Percentiles rank a stretch among this genome's conserved stretches.
These are phyloP conservation scores for Acridotheres tristis DNA, from an alignment of 2,797 vertebrate genomes.

Conservation along the genomic window DNA sequence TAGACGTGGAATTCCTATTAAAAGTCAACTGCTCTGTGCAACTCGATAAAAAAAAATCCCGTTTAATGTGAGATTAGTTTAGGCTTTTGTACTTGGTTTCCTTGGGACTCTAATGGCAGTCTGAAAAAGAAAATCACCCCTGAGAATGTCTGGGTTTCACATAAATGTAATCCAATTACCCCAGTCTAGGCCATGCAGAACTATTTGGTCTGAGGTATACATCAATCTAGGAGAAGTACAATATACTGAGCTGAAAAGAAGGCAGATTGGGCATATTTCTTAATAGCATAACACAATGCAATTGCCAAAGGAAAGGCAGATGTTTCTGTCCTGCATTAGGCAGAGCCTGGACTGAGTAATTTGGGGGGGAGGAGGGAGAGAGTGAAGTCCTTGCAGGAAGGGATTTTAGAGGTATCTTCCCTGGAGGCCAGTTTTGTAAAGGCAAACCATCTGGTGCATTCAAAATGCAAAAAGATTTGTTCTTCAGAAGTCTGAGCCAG, in stretches of 20 bases:
- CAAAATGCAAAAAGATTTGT: conserved; percentile 69
- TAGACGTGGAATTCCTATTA: background rate
- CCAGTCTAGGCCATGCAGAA: conserved; percentile 45
- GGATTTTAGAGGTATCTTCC: conserved; percentile 67
- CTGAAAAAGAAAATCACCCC: conserved; percentile 58
- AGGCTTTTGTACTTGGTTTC: conserved; percentile 54
- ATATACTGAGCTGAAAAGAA: conserved; percentile 52
- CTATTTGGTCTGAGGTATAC: conserved; percentile 66
- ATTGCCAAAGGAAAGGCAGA: conserved; percentile 68
- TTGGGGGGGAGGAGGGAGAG: background rate
- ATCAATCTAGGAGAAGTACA: conserved; percentile 57
- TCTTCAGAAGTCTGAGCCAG: conserved; percentile 72
- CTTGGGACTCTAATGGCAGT: conserved; percentile 46
- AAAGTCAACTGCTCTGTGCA: background rate
- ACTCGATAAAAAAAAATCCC: background rate
- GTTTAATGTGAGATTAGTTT: conserved; percentile 61
- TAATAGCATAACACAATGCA: conserved; percentile 59
- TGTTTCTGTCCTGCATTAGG: conserved; percentile 51
- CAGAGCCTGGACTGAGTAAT: conserved; percentile 56
- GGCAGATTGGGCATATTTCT: conserved; percentile 62
- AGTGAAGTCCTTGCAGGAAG: conserved; percentile 51
- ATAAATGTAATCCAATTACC: conserved; percentile 71
- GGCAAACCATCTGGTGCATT: conserved; percentile 71
- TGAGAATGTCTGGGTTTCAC: conserved; percentile 56
- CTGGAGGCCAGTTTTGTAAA: conserved; percentile 62